Evolutionary conservation across 2,888 invertebrate genomes (phyloP).

Genomic region (Matsumyia berberina): DNA sequence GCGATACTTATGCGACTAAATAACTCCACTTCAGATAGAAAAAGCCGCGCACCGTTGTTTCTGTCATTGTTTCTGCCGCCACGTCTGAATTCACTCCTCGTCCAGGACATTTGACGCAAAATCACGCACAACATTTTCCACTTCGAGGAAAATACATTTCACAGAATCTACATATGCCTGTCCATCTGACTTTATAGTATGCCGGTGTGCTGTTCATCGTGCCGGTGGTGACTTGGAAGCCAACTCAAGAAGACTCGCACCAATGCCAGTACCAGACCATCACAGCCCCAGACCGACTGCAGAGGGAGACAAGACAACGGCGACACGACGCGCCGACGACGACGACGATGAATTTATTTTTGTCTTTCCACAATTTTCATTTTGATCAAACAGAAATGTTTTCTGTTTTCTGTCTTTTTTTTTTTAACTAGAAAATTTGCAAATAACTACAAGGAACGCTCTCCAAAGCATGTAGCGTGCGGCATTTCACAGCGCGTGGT

Average conservation of each 20-base stretch:
- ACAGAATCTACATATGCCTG: slow-evolving; percentile 21
- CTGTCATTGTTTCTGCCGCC: background rate
- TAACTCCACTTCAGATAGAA: background rate
- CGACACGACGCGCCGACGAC: slow-evolving; percentile 48
- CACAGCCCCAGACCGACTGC: background rate
- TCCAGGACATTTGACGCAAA: slow-evolving; percentile 26
- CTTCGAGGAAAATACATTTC: slow-evolving; percentile 38
- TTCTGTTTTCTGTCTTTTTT: slow-evolving; percentile 24
- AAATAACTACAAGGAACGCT: slow-evolving; percentile 66
- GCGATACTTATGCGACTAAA: background rate
- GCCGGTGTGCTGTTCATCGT: background rate
- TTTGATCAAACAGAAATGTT: slow-evolving; percentile 52
- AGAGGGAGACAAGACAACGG: slow-evolving; percentile 34
- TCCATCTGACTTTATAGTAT: slow-evolving; percentile 10
- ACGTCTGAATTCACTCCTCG: background rate
- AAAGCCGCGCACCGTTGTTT: background rate
- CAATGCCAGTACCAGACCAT: background rate
- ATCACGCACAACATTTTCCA: slow-evolving; percentile 47
- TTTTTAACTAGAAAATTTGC: slow-evolving; percentile 65
- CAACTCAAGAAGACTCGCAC: slow-evolving; percentile 20
- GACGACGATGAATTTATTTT: slow-evolving; percentile 69
- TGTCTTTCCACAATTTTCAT: slow-evolving; percentile 70
- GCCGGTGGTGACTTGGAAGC: slow-evolving; percentile 18
- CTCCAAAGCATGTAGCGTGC: slow-evolving; percentile 47
- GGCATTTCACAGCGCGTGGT: slow-evolving; percentile 62